These are phyloP conservation scores for Cardiocondyla obscurior DNA, from an alignment of 1,140 invertebrate species.

Conservation along the genomic window DNA sequence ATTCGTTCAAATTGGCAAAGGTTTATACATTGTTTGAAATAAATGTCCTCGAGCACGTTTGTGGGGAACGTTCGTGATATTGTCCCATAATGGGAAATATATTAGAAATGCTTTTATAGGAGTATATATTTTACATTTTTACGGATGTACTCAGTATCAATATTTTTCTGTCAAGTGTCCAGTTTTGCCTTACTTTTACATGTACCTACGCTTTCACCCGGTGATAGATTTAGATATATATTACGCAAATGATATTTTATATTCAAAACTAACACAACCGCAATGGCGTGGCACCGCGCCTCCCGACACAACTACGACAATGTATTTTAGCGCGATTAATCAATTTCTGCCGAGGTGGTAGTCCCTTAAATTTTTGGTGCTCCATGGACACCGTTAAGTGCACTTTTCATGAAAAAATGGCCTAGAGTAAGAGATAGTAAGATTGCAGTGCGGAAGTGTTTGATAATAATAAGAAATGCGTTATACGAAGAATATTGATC, in stretches of 20 bases:
- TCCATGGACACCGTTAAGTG: constrained; percentile 83
- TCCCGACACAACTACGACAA: constrained; percentile 49
- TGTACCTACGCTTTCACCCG: constrained; percentile 79
- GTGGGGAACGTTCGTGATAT: constrained; percentile 67
- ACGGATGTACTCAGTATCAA: constrained; percentile 58
- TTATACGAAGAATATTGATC: constrained; percentile 78
- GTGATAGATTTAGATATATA: constrained; percentile 79
- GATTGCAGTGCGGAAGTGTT: constrained; percentile 69
- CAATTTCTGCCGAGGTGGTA: constrained; percentile 82
- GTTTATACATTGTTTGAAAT: constrained; percentile 60
- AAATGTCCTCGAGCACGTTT: constrained; percentile 49
- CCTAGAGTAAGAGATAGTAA: constrained; percentile 79
- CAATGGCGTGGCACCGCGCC: neutral
- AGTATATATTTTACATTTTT: constrained; percentile 64
- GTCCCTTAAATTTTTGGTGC: constrained; percentile 80
- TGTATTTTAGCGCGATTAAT: constrained; percentile 77
- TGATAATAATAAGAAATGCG: constrained; percentile 75
- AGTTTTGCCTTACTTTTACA: constrained; percentile 81
- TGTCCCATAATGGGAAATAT: constrained; percentile 63
- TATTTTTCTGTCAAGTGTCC: constrained; percentile 74
- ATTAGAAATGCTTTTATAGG: constrained; percentile 69
- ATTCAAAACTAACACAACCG: constrained; percentile 63
- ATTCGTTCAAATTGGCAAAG: constrained; percentile 17
- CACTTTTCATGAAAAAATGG: constrained; percentile 82
- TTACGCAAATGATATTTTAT: constrained; percentile 61